Base-by-base conservation (phyloP, 2,888 invertebrate species). In the Brachyptera risi region DNA sequence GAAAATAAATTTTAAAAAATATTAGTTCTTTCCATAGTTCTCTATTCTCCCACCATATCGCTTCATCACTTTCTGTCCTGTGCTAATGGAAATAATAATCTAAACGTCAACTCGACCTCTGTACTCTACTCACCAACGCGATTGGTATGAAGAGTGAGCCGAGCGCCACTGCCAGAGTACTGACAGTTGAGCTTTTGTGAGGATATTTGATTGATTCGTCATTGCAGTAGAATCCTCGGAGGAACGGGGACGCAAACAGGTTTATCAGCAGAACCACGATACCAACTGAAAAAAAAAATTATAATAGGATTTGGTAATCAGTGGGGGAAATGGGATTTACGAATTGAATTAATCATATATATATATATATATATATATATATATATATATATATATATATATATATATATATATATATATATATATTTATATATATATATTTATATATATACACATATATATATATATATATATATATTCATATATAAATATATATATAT, bases 151-250 rank as follows among this genome's bases (percentile, higher is more conserved):
- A 83, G 63, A 91, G 75, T 35, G 92, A 91, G 66, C 88, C 80
- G 70, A 88, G 77, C 75, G 92, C 92, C 44, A 93, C 80, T 80
- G 86, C 85, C 70, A 82, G 75, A 71, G 84, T 91, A 67, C 88
- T 85, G 66, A 94, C 86, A 0, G 92, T 92, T 11, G 92, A 91
- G 0, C 84, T 83, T 69, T 86, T 84, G 76, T 84, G 92, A 1
- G 96, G 96, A 74, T 96, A 92, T 70, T 83, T 83, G 54, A 98
- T 83, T 60, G 92, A 90, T 72, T 95, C 91, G 78, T 98, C 98
- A 74, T 94, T 88, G 77, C 97, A 97, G 79, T 92, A 96, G 80
- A 96, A 96, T 37, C 98, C 98, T 63, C 97, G 78, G 67, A 86
- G 79, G 73, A 85, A 90, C 0, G 93, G 87, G 56, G 80, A 76